Conservation (phyloP, 2,888 invertebrate genomes). For the Caenorhabditis imperialis region DNA sequence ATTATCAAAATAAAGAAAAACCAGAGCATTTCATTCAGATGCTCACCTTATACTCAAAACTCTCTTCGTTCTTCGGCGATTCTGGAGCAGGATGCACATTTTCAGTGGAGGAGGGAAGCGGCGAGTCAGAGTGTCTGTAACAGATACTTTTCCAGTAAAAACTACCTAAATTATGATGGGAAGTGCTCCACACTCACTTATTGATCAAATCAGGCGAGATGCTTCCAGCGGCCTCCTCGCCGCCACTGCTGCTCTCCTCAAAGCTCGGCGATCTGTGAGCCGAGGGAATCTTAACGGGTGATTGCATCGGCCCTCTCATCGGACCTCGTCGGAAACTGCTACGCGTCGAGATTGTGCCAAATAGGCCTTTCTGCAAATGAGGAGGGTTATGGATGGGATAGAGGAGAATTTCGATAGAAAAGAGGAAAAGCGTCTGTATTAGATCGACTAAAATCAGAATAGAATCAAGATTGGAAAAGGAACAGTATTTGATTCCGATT, state of each 20-base stretch:
- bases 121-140: constrained; percentile 33
- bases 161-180: not conserved
- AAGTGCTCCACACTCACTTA: no score
- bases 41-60: constrained; percentile 2
- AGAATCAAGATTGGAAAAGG: no score
- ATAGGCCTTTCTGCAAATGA: constrained; percentile 51
- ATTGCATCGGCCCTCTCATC: constrained; percentile 40
- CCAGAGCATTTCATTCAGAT: no score
- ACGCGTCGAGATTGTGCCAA: constrained; percentile 39
- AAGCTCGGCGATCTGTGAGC: constrained; percentile 28
- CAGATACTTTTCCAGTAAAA: not conserved
- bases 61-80: constrained; percentile 2
- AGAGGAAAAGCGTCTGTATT: no score
- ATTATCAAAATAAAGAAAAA: no score
- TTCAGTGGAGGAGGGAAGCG: constrained; percentile 39
- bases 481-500: no score
- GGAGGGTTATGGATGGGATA: not conserved
- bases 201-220: constrained; percentile 44
- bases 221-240: constrained; percentile 33
- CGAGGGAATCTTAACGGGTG: constrained; percentile 15
- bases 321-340: constrained; percentile 28
- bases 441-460: no score
- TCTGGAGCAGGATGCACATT: constrained; percentile 31
- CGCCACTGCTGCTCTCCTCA: constrained; percentile 32
- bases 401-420: no score